Evolutionary conservation across 2,113 vertebrate genomes (phyloP).

Genomic region (Daphoenositta chrysoptera): DNA sequence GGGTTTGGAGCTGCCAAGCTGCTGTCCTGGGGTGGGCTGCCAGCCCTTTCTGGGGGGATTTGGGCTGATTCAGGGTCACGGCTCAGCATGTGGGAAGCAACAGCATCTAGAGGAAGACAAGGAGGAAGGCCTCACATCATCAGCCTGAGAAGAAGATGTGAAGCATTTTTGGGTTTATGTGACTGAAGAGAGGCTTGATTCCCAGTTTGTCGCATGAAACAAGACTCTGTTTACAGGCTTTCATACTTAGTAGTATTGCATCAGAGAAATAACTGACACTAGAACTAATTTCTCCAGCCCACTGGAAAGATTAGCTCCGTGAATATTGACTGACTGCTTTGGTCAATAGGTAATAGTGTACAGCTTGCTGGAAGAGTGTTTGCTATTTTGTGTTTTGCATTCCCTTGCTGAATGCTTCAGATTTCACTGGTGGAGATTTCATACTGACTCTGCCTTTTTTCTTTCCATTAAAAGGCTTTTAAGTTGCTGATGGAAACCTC

Average conservation of each 20-base stretch:
- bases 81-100: background rate
- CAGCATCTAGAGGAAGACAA: background rate
- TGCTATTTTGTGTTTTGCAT: background rate
- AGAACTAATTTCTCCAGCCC: background rate
- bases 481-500: slow-evolving; percentile 29
- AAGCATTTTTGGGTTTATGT: background rate
- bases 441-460: background rate
- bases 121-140: accelerated
- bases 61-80: background rate
- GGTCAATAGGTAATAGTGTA: background rate
- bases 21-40: background rate
- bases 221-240: background rate
- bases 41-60: background rate
- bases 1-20: background rate
- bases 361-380: background rate
- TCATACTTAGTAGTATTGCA: background rate
- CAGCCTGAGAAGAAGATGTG: background rate
- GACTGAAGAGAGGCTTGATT: background rate
- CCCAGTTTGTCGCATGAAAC: background rate
- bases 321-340: background rate
- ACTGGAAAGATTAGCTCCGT: background rate
- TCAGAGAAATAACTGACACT: background rate
- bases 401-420: background rate
- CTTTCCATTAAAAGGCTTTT: background rate
- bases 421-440: background rate